Evolutionary conservation across 2,797 vertebrate genomes (phyloP), one percentile per base, ranked within the genome.

Genomic region (Sarcoramphus papa): DNA sequence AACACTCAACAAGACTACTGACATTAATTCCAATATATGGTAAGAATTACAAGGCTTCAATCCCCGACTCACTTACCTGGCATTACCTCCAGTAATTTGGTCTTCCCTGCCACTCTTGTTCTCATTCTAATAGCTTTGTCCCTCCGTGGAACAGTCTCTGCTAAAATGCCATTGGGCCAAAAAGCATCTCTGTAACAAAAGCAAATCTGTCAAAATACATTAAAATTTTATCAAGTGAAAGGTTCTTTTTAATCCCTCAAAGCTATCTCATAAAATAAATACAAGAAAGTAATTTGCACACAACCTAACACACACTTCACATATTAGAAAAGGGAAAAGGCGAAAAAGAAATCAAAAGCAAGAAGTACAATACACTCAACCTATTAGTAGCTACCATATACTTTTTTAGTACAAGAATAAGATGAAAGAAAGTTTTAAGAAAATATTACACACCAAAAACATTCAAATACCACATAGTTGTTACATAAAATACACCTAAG

Each of bases 81-180:
- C 99, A 99, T 99, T 96, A 99, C 98, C 57, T 99, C 99, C 94
- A 99, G 97, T 89, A 99, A 98, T 94, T 98, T 99, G 54, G 99
- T 99, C 97, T 99, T 99, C 91, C 99, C 99, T 68, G 99, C 99
- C 67, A 99, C 98, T 98, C 99, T 98, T 51, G 99, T 99, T 98
- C 99, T 99, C 99, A 99, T 99, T 96, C 99, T 98, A 92, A 99
- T 98, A 97, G 97, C 98, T 98, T 99, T 99, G 98, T 99, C 99
- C 97, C 99, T 98, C 74, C 98, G 98, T 9, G 99, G 99, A 60
- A 98, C 97, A n/a, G 98, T 98, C 97, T 99, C 99, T 30, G 99
- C 99, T 97, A 99, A 98, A 97, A 99, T 99, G 56, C 99, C 99
- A 0, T 99, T 99, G 57, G 99, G 99, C 99, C 99, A 99, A 97